Percentiles rank a stretch among this genome's conserved stretches.
These are phyloP conservation scores for Antheraea mylitta DNA, from an alignment of 1,140 invertebrate species.

Conservation along the genomic window DNA sequence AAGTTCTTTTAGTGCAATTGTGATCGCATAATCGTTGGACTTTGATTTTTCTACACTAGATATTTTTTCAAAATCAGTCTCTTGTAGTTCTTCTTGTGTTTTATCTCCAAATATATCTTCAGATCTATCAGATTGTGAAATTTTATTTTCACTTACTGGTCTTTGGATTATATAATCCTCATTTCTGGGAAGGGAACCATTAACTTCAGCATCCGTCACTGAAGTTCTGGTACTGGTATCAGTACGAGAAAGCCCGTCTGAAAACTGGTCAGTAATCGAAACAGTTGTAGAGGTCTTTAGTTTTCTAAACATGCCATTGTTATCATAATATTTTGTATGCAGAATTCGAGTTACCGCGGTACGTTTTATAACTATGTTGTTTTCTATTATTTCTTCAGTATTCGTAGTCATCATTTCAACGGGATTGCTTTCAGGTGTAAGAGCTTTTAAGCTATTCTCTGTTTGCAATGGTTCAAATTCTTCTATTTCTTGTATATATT, in stretches of 20 bases:
- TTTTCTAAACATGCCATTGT: slow-evolving; percentile 24
- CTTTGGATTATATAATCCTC: background rate
- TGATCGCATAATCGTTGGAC: slow-evolving; percentile 16
- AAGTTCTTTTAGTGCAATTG: slow-evolving; percentile 28
- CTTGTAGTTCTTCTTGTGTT: background rate
- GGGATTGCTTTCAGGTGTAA: slow-evolving; percentile 46
- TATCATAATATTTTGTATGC: slow-evolving; percentile 40
- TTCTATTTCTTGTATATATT: slow-evolving; percentile 14
- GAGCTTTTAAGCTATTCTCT: slow-evolving; percentile 59
- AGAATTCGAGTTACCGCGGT: slow-evolving; percentile 25
- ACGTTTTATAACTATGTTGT: slow-evolving; percentile 51
- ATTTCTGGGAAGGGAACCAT: background rate
- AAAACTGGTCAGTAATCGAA: slow-evolving; percentile 25
- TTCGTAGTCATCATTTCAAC: slow-evolving; percentile 43
- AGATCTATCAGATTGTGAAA: too few species aligned
- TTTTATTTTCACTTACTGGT: too few species aligned
- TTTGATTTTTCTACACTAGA: background rate
- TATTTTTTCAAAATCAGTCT: background rate
- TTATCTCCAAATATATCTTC: too few species aligned
- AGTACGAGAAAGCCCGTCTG: slow-evolving; percentile 51
- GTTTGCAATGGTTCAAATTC: slow-evolving; percentile 49
- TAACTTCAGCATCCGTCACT: slow-evolving; percentile 1
- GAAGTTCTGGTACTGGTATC: slow-evolving; percentile 24
- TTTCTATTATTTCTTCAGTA: slow-evolving; percentile 49
- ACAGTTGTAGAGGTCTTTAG: slow-evolving; percentile 22